A percentile compares a stretch with the other conserved stretches of the same genome.
Evolutionary conservation across 2,888 invertebrate species (phyloP).

Genomic region (Rhagonycha lutea): DNA sequence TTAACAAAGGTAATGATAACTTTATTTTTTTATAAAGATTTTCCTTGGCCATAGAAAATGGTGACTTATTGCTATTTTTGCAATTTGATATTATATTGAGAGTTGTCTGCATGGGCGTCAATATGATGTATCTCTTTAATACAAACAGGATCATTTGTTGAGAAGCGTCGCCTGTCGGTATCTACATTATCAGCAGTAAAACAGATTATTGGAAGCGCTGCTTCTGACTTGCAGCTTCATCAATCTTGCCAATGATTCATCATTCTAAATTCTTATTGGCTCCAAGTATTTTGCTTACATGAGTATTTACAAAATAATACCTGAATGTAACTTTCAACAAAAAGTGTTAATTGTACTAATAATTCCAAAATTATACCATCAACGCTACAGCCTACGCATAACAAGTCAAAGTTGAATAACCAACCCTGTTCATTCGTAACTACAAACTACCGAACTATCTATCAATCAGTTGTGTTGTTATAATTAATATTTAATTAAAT

Average conservation of each 20-base stretch:
- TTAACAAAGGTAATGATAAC: not conserved
- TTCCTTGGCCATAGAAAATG: not conserved
- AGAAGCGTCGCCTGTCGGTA: slow-evolving; percentile 46
- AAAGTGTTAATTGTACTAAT: not conserved
- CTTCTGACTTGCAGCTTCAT: slow-evolving; percentile 47
- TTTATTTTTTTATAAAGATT: not conserved
- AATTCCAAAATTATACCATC: not conserved
- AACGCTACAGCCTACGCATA: not conserved
- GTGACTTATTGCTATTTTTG: slow-evolving; percentile 7
- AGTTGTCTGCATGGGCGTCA: slow-evolving; percentile 38
- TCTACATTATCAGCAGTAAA: slow-evolving; percentile 49
- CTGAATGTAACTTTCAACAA: not conserved
- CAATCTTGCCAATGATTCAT: slow-evolving; percentile 44
- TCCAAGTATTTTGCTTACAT: not conserved
- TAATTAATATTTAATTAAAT: not conserved
- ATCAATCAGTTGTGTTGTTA: not conserved
- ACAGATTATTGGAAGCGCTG: slow-evolving; percentile 46
- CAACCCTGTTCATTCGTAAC: not conserved
- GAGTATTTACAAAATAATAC: not conserved
- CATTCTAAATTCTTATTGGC: slow-evolving; percentile 23
- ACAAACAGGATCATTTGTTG: slow-evolving; percentile 52
- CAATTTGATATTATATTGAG: slow-evolving; percentile 18
- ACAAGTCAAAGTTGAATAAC: not conserved
- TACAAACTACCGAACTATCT: not conserved
- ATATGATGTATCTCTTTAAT: slow-evolving; percentile 50